Evolutionary conservation across 2,797 vertebrate genomes (phyloP), one percentile per base, ranked within the genome.

Genomic region (Microchirus variegatus): DNA sequence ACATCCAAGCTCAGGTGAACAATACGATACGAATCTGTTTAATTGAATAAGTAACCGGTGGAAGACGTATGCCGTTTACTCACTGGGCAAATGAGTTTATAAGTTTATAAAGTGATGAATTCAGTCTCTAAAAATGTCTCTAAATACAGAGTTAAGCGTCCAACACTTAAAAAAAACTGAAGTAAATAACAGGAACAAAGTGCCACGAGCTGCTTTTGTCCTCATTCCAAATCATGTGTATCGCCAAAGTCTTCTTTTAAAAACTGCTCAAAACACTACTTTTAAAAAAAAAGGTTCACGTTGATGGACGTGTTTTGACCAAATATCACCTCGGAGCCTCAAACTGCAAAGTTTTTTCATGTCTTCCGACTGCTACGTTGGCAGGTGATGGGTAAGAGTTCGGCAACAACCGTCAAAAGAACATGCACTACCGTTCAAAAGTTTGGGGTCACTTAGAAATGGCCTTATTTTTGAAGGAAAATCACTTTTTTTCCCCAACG

Each of bases 331-430:
- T 55, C 57, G 52, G 45, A 43, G 19, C 38, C 61, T 40, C 9
- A 60, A 50, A 31, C 31, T n/a, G n/a, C n/a, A n/a, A n/a, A 7
- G 31, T 31, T 7, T 51, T 18, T 62, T 45, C 1, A 44, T 31
- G 22, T n/a, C 14, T 31, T 63, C 44, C 41, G n/a, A 11, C 2
- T 9, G 10, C 49, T n/a, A 40, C 50, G n/a, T n/a, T 63, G 57
- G 53, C 9, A 9, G 9, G 19, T 53, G n/a, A 54, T 56, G 56
- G n/a, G n/a, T 8, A 0, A n/a, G 38, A 60, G 50, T 64, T 75
- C 22, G 61, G 65, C 78, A 47, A 60, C 68, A 59, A 64, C 59
- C 63, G 67, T 65, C 77, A 80, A 79, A 75, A 48, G 70, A n/a
- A n/a, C n/a, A n/a, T n/a, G n/a, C n/a, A n/a, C n/a, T n/a, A n/a